These are phyloP conservation scores for Chalcis sispes DNA, from an alignment of 2,888 invertebrate species.

Conservation along the genomic window DNA sequence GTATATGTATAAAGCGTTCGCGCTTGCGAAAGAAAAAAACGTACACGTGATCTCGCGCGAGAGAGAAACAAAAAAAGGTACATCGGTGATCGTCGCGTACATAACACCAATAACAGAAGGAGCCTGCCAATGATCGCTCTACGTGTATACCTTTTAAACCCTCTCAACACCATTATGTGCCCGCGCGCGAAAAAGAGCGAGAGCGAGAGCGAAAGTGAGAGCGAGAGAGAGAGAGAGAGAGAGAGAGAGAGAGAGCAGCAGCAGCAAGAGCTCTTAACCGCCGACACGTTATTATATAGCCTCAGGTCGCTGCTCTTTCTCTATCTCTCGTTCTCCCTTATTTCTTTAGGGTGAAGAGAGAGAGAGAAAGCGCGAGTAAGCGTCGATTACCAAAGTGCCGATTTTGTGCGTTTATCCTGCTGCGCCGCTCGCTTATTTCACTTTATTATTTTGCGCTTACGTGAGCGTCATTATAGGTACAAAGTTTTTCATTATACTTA, in stretches of 20 bases:
- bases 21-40: constrained; percentile 6
- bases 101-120: too few relatives aligned
- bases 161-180: too few relatives aligned
- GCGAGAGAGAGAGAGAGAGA: too few relatives aligned
- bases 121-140: too few relatives aligned
- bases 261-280: constrained; percentile 51
- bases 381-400: constrained; percentile 48
- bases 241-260: too few relatives aligned
- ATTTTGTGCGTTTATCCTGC: too few relatives aligned
- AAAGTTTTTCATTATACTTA: constrained; percentile 56
- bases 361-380: too few relatives aligned
- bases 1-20: neutral
- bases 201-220: too few relatives aligned
- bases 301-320: constrained; percentile 13
- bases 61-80: too few relatives aligned
- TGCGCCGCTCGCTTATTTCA: constrained; percentile 43
- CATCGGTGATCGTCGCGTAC: too few relatives aligned
- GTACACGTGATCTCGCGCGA: neutral
- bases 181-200: constrained; percentile 12
- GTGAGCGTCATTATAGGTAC: constrained; percentile 52
- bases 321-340: constrained; percentile 18
- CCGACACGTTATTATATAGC: constrained; percentile 48
- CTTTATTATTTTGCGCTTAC: constrained; percentile 47
- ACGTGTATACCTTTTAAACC: too few relatives aligned
- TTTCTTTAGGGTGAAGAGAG: neutral